Base-by-base conservation (phyloP, 2,888 invertebrate species). In the Cerastoderma edule region DNA sequence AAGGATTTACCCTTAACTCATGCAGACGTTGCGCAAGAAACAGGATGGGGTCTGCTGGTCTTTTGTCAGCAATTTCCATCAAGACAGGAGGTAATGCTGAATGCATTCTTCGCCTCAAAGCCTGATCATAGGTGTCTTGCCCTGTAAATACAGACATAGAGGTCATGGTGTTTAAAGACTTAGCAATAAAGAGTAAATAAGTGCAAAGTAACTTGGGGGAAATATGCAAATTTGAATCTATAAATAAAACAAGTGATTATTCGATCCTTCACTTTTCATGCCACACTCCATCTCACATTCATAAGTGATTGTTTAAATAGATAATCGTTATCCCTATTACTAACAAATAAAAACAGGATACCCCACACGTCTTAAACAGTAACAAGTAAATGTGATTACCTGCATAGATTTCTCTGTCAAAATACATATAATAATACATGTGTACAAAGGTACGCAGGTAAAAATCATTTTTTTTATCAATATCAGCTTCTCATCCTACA, bases 11-110 rank as follows among this genome's bases (percentile, higher is more conserved):
- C 46, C 78, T 84, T 75, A 96, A 97, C 90, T 96, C 96, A 92
- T 97, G 96, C 68, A 98, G 94, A 93, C 96, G 97, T 83, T 95
- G 95, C 13, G 97, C 97, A 77, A 98, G 94, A 92, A 96, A 97
- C 48, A 96, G 96, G 46, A 98, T 96, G 0, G 98, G 98, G 93
- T 98, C 97, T 84, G 95, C 95, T 5, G 98, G 98, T 85, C 97
- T 95, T 86, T 95, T 95, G 87, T 96, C 96, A 80, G 96, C 97
- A 84, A 98, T 96, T 93, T 98, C 97, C 72, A 97, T 97, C 87
- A 98, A 94, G n/a, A 79, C 77, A 19, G 67, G 57, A 5, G 82
- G 76, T 16, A 82, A 54, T 56, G 72, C 76, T 46, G 70, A 53
- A 27, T 75, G 63, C 81, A 81, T 76, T 39, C 72, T 53, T 64